Evolutionary conservation across 2,888 invertebrate species (phyloP).

Genomic region (Cabera pusaria): DNA sequence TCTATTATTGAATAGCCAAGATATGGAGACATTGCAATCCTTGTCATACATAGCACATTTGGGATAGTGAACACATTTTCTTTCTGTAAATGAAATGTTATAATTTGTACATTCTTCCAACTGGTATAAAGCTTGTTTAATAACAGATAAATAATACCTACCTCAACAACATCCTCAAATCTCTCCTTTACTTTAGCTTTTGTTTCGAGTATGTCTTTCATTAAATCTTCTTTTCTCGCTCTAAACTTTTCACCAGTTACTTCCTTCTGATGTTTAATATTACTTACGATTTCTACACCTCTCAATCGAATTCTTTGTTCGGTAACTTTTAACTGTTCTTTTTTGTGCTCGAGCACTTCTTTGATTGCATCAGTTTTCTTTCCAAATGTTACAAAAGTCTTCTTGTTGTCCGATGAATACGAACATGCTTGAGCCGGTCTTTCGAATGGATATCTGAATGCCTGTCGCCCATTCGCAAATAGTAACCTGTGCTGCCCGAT

Average conservation of each 20-base stretch:
- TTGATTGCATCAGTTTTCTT: conserved; percentile 79
- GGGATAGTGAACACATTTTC: conserved; percentile 98
- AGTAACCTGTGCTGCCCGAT: conserved; percentile 40
- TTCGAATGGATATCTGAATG: conserved; percentile 39
- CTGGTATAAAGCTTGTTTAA: too few species aligned
- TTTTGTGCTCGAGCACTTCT: conserved; percentile 84
- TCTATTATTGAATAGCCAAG: conserved; percentile 94
- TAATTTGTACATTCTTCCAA: too few species aligned
- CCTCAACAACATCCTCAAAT: conserved; percentile 90
- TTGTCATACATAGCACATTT: conserved; percentile 92
- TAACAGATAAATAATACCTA: conserved; percentile 42
- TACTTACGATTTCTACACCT: conserved; percentile 70
- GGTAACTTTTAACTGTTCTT: conserved; percentile 83
- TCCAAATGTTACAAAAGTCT: conserved; percentile 62
- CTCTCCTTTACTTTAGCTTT: conserved; percentile 88
- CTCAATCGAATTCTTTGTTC: conserved; percentile 77
- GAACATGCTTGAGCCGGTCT: conserved; percentile 47
- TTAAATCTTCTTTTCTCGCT: conserved; percentile 84
- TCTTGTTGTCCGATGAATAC: conserved; percentile 66
- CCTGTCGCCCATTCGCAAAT: conserved; percentile 37
- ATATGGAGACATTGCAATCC: conserved; percentile 94
- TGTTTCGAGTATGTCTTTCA: conserved; percentile 88
- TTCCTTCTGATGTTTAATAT: conserved; percentile 71
- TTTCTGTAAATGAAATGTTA: conserved; percentile 69
- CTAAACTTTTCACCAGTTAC: conserved; percentile 71